These are phyloP conservation scores for Lathronympha strigana DNA, from an alignment of 2,888 invertebrate species.

Conservation along the genomic window DNA sequence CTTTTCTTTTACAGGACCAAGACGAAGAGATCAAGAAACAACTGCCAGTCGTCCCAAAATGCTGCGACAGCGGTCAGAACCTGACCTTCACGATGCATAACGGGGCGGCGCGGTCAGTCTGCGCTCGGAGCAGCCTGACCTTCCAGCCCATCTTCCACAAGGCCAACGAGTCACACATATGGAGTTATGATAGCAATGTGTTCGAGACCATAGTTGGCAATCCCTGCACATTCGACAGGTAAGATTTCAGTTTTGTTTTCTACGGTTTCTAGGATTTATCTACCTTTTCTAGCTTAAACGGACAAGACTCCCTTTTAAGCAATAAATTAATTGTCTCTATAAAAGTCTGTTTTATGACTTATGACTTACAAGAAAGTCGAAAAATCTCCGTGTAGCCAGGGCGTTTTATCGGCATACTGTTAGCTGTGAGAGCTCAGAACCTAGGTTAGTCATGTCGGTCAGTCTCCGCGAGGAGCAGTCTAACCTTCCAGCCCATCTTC, in stretches of 20 bases:
- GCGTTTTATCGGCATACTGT: too few relatives aligned
- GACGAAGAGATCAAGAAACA: slow-evolving; percentile 70
- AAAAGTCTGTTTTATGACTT: too few relatives aligned
- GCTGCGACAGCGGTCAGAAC: slow-evolving; percentile 80
- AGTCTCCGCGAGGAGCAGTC: slow-evolving; percentile 62
- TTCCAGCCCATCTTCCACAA: slow-evolving; percentile 83
- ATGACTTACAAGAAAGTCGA: too few relatives aligned
- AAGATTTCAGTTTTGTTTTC: too few relatives aligned
- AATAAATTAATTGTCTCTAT: too few relatives aligned
- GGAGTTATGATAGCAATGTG: slow-evolving; percentile 71
- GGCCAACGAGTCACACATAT: slow-evolving; percentile 78
- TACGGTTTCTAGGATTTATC: too few relatives aligned
- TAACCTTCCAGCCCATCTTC: slow-evolving; percentile 82
- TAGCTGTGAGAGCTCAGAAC: slow-evolving; percentile 79
- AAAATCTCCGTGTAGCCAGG: too few relatives aligned
- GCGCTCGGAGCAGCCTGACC: slow-evolving; percentile 64
- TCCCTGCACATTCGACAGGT: slow-evolving; percentile 84
- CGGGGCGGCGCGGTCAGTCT: slow-evolving; percentile 63
- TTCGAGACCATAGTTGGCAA: slow-evolving; percentile 84
- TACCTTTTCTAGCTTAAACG: too few relatives aligned
- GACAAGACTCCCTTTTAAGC: too few relatives aligned
- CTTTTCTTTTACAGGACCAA: slow-evolving; percentile 48
- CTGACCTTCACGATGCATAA: slow-evolving; percentile 63
- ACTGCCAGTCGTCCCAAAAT: slow-evolving; percentile 79
- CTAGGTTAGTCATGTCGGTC: slow-evolving; percentile 64